phyloP scores from a whole-genome alignment of 2,113 vertebrate species.

The Eupsittula cactorum region DNA sequence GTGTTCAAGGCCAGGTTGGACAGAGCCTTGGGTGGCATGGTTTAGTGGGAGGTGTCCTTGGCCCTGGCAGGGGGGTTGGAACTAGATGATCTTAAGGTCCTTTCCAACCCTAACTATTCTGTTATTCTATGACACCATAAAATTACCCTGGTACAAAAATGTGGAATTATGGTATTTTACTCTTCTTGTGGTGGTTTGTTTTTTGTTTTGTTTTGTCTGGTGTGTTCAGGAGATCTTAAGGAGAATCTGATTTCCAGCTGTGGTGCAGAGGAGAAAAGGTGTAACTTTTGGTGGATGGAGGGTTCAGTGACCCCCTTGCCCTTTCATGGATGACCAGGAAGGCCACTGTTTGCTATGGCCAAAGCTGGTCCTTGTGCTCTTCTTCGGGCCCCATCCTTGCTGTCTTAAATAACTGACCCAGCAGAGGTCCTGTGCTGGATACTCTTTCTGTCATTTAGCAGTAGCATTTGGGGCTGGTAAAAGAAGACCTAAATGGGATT shows the following conservation, averaged over 20 bases:
- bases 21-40: too few relatives aligned
- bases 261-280: not conserved
- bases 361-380: not conserved
- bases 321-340: not conserved
- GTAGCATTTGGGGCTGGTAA: not conserved
- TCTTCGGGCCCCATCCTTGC: not conserved
- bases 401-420: not conserved
- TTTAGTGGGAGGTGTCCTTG: too few relatives aligned
- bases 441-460: not conserved
- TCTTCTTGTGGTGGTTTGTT: not conserved
- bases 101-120: too few relatives aligned
- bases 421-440: not conserved
- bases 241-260: not conserved
- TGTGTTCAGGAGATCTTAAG: not conserved
- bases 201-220: not conserved
- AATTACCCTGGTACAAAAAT: not conserved
- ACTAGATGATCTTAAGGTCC: too few relatives aligned
- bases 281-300: not conserved
- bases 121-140: not conserved
- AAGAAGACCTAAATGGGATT: not conserved
- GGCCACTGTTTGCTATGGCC: not conserved
- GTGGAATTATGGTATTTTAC: not conserved
- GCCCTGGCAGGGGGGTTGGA: too few relatives aligned
- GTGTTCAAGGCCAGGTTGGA: too few relatives aligned
- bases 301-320: not conserved